Evolutionary conservation across 92 coral and sea anemone genomes (phyloP).

Genomic region (Phenganax marumi): DNA sequence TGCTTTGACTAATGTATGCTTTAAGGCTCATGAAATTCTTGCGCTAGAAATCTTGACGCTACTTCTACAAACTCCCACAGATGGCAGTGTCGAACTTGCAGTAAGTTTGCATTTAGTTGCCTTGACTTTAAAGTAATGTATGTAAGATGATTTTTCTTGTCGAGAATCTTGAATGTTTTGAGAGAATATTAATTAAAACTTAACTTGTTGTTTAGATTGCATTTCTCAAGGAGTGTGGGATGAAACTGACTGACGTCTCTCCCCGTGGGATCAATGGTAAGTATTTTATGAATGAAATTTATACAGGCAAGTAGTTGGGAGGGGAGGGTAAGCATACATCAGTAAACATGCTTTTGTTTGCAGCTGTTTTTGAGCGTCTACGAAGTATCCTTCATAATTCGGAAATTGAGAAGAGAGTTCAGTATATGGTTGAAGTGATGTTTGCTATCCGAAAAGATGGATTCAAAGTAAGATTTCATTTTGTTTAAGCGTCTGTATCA

Average conservation of each 20-base stretch:
- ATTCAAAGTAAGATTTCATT: slow-evolving; percentile 67
- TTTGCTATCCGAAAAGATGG: slow-evolving; percentile 95
- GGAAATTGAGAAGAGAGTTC: slow-evolving; percentile 91
- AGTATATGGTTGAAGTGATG: slow-evolving; percentile 99
- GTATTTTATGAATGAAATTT: neutral
- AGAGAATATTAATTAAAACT: neutral
- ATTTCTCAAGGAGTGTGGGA: slow-evolving; percentile 87
- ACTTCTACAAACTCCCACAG: slow-evolving; percentile 93
- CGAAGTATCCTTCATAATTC: slow-evolving; percentile 86
- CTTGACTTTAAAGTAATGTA: neutral
- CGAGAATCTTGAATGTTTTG: neutral
- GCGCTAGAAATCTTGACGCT: slow-evolving; percentile 80
- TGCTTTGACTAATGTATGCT: neutral
- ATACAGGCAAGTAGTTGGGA: neutral
- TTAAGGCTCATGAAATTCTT: slow-evolving; percentile 84
- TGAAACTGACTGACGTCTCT: slow-evolving; percentile 91
- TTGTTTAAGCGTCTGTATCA: neutral
- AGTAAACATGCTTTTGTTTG: neutral
- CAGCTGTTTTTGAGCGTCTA: slow-evolving; percentile 95
- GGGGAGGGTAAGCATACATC: neutral
- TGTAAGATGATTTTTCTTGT: neutral
- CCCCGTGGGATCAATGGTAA: slow-evolving; percentile 92
- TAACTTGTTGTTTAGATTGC: slow-evolving; percentile 64
- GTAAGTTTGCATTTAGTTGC: slow-evolving; percentile 55
- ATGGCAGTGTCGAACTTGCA: slow-evolving; percentile 95